Percentiles rank a stretch among this genome's conserved stretches.
Conservation (phyloP, 2,113 vertebrate species). For the Rana temporaria region DNA sequence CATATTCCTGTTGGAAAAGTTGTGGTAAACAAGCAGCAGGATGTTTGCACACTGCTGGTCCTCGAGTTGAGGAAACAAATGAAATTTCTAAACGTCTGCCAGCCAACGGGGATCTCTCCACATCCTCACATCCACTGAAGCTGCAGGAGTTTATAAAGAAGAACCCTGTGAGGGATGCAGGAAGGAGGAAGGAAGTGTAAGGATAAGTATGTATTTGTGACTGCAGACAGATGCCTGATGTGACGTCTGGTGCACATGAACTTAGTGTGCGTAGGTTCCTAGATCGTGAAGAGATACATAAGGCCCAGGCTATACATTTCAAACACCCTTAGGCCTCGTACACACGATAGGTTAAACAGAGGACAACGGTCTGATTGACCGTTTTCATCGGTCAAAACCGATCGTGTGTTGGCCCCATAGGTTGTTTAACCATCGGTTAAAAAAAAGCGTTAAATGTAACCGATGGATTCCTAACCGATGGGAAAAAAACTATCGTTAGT, state of each 20-base stretch:
- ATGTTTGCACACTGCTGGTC: constrained; percentile 12
- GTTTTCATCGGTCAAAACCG: no score
- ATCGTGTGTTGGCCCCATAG: no score
- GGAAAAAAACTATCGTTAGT: no score
- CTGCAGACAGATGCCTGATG: background rate
- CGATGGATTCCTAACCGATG: no score
- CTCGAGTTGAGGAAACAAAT: constrained; percentile 25
- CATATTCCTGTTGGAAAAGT: constrained; percentile 4
- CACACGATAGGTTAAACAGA: no score
- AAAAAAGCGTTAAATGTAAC: no score
- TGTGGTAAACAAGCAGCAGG: constrained; percentile 20
- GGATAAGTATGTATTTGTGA: background rate
- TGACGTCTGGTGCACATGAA: background rate
- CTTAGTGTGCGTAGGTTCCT: background rate
- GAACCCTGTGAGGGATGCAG: background rate
- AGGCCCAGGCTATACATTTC: background rate
- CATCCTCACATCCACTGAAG: background rate
- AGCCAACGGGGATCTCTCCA: background rate
- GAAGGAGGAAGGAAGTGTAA: background rate
- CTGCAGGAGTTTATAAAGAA: constrained; percentile 17
- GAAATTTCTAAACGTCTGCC: constrained; percentile 13
- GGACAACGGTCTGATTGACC: no score
- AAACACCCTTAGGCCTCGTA: no score
- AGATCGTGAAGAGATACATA: background rate
- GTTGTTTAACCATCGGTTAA: no score